These are phyloP conservation scores for Coregonus sp. DNA, from an alignment of 2,797 vertebrate genomes.

Conservation along the genomic window DNA sequence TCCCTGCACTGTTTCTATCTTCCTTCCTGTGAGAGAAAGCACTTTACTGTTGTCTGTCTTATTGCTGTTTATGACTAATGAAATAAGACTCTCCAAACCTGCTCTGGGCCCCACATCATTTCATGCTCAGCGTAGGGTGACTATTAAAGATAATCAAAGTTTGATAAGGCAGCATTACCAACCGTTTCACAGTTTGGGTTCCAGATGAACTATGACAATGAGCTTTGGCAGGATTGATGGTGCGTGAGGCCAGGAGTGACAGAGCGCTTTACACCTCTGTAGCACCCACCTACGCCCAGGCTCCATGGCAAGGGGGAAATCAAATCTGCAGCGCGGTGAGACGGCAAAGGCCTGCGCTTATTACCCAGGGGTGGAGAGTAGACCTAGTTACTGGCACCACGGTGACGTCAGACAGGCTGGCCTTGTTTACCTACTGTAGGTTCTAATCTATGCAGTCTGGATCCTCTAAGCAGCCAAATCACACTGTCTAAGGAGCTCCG, in stretches of 20 bases:
- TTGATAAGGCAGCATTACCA: conserved; percentile 17
- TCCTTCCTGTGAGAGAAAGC: not conserved
- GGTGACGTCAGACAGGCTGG: too few species aligned
- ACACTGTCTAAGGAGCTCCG: too few species aligned
- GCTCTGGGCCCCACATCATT: conserved; percentile 21
- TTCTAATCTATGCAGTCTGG: too few species aligned
- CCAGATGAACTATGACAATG: conserved; percentile 44
- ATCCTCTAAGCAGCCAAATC: too few species aligned
- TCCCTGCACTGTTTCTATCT: not conserved
- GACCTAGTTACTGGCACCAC: too few species aligned
- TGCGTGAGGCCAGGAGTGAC: conserved; percentile 44
- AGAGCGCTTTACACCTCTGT: conserved; percentile 31
- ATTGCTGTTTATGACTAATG: conserved; percentile 46
- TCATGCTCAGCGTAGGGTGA: conserved; percentile 45
- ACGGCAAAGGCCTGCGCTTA: conserved; percentile 18
- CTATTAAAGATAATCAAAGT: conserved; percentile 55
- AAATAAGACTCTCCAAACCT: conserved; percentile 27
- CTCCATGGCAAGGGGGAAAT: conserved; percentile 11
- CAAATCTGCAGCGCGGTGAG: conserved; percentile 19
- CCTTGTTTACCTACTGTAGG: too few species aligned
- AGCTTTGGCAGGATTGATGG: conserved; percentile 56
- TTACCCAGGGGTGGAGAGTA: conserved; percentile 1
- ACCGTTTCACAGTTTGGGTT: conserved; percentile 47
- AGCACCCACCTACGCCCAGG: not conserved
- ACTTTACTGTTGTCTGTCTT: not conserved